Evolutionary conservation across 2,888 invertebrate species (phyloP), one percentile per base, ranked within the genome.

Genomic region (Diogma glabrata): DNA sequence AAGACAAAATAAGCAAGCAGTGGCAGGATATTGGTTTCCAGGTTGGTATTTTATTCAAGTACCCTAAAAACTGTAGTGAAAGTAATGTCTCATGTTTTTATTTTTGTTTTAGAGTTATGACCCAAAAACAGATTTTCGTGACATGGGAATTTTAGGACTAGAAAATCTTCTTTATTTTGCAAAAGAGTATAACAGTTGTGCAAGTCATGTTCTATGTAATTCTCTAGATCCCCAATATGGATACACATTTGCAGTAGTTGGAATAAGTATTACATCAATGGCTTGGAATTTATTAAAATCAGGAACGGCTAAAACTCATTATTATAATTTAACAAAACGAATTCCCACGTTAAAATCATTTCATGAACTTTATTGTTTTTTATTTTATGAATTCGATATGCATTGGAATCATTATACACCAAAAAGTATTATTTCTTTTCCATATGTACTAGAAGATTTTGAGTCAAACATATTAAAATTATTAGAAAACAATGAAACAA

Each of bases 11-110:
- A 5, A 85, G 88, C 0, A 88, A 90, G 60, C 93, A 95, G 63
- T 99, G 97, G 97, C 87, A 91, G 63, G 77, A 84, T 53, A 89
- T 96, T 60, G 96, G 97, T 17, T 99, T 99, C 72, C 95, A 96
- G 70, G 77, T 76, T 52, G 50, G 52, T 49, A 23, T 7, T 28
- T n/a, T 26, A n/a, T n/a, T n/a, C n/a, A n/a, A n/a, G n/a, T n/a
- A n/a, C n/a, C n/a, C n/a, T n/a, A n/a, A n/a, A n/a, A n/a, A n/a
- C n/a, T n/a, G n/a, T n/a, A n/a, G n/a, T n/a, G n/a, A n/a, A n/a
- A n/a, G n/a, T n/a, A n/a, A n/a, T n/a, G n/a, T n/a, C n/a, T n/a
- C n/a, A n/a, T n/a, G n/a, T n/a, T n/a, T n/a, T n/a, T n/a, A n/a
- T n/a, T n/a, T n/a, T n/a, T n/a, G n/a, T n/a, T n/a, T n/a, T 75